Evolutionary conservation across 1,140 invertebrate species (phyloP), one percentile per base, ranked within the genome.

Genomic region (Calosoma granatense): DNA sequence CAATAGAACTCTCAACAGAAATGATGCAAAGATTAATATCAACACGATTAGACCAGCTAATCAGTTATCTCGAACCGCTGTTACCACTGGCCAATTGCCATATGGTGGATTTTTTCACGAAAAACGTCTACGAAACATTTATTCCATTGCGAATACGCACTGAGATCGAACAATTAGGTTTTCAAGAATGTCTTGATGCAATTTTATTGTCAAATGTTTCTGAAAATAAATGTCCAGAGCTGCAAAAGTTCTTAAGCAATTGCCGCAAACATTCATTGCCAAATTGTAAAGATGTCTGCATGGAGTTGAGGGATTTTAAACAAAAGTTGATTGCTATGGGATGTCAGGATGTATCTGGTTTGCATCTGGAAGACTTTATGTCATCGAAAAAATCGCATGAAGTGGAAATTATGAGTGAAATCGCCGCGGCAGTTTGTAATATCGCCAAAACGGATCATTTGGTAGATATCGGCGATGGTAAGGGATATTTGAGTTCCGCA

Each of bases 391-490:
- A 94, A 65, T 80, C 77, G 55, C 87, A 93, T 69, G 90, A 94
- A 76, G 88, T 93, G 22, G 74, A 80, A 64, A 64, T 74, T 19
- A 76, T 85, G 65, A 76, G 75, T 59, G 60, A 55, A 4, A 26
- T 69, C 15, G 61, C 60, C 3, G 60, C 65, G 19, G 59, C 63
- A 6, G 61, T 77, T 9, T 67, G 63, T 60, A 55, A 73, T 11
- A 58, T 76, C 36, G 60, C 58, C 14, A 60, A 67, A 58, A 63
- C 72, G 0, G 65, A 68, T 0, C 74, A 78, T 66, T 76, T 91
- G 59, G 78, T 94, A 41, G 91, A 95, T 72, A 81, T 89, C 23
- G 91, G 91, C 0, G 90, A 90, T 71, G 91, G 91, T 0, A 88
- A 89, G 70, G 91, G 90, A 0, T 90, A 93, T 72, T 72, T 94